phyloP scores from a whole-genome alignment of 92 coral and sea anemone genomes.

The Paramuricea clavata region DNA sequence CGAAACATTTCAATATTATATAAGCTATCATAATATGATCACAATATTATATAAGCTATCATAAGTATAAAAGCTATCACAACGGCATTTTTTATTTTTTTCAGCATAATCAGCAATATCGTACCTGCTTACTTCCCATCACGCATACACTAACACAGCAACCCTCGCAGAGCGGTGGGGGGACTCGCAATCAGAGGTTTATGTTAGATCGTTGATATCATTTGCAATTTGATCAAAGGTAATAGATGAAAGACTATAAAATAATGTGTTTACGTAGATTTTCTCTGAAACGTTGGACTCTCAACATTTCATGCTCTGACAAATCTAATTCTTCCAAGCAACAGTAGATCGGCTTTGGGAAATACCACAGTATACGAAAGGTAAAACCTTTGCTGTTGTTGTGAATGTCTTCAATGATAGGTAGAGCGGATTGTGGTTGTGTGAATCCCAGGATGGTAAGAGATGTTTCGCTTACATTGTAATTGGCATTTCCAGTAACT shows the following conservation, averaged over 20 bases:
- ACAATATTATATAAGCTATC: too few species aligned
- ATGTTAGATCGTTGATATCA: too few species aligned
- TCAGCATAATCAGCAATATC: too few species aligned
- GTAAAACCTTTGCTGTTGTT: neutral
- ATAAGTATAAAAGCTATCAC: too few species aligned
- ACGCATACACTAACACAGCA: too few species aligned
- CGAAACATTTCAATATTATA: too few species aligned
- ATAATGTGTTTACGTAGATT: neutral
- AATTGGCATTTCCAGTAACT: conserved; percentile 33
- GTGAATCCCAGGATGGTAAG: conserved; percentile 43
- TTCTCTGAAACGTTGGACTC: neutral
- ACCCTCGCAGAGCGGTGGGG: too few species aligned
- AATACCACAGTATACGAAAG: neutral
- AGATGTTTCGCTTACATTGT: conserved; percentile 21
- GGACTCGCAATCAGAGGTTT: too few species aligned
- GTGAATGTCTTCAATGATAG: neutral
- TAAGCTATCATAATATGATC: too few species aligned
- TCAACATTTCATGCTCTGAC: neutral
- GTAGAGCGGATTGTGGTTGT: conserved; percentile 4
- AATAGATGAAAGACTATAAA: neutral
- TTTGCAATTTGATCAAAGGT: too few species aligned
- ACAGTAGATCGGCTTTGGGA: neutral
- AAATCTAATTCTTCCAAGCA: neutral
- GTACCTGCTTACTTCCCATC: too few species aligned
- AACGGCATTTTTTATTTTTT: too few species aligned